Evolutionary conservation across 1,140 invertebrate genomes (phyloP).

Genomic region (Drusus annulatus): DNA sequence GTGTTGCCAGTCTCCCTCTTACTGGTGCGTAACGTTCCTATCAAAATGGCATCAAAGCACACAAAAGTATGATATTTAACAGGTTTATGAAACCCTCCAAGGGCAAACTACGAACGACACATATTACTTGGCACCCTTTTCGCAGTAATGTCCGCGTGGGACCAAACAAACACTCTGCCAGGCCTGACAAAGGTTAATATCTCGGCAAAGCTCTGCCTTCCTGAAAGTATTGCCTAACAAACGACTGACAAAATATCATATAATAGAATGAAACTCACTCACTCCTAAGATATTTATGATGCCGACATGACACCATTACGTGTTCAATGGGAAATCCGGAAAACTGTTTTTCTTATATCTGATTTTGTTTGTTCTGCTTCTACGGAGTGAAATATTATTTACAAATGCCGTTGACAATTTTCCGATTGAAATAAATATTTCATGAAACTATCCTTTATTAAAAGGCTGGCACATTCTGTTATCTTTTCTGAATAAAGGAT

Average conservation of each 20-base stretch:
- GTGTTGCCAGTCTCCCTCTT: no score
- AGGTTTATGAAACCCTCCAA: no score
- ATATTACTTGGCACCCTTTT: no score
- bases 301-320: slow-evolving; percentile 29
- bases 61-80: no score
- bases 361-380: slow-evolving; percentile 8
- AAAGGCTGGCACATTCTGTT: no score
- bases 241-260: slow-evolving; percentile 27
- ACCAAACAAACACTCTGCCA: not conserved
- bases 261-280: slow-evolving; percentile 21
- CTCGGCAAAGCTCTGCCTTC: not conserved
- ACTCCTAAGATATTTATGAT: slow-evolving; percentile 33
- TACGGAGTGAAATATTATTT: slow-evolving; percentile 6
- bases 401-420: not conserved
- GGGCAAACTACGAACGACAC: no score
- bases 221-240: slow-evolving; percentile 28
- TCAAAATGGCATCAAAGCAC: no score
- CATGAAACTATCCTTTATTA: not conserved
- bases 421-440: not conserved
- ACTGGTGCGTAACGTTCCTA: no score
- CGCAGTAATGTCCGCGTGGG: no score
- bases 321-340: slow-evolving; percentile 15
- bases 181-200: slow-evolving; percentile 10
- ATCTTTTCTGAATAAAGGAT: no score
- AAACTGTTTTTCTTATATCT: slow-evolving; percentile 2